Base-by-base conservation (phyloP, 1,140 invertebrate species). In the Calephelis nemesis region DNA sequence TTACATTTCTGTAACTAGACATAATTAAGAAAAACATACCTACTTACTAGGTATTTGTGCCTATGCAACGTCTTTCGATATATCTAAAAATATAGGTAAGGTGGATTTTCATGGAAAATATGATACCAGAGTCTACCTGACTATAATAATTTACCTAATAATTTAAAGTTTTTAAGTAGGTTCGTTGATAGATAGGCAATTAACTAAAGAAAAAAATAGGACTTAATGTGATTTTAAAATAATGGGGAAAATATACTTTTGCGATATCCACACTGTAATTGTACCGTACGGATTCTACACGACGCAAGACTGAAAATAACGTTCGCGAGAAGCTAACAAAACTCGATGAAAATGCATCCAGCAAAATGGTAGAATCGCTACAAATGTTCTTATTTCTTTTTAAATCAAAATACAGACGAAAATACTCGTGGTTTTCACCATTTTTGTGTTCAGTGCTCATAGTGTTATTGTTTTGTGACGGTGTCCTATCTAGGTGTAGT, bases 301-400 rank as follows among this genome's bases (percentile, higher is more conserved):
- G 84, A 89, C 85, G 84, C 82, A 81, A 75, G 79, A 84, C 83
- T 79, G 84, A 82, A 79, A 82, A 79, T 83, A 77, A 83, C 78
- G 83, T 89, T 74, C 81, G 82, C 79, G 77, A 75, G 76, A 81
- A 76, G 73, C 72, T 88, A 88, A 87, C 81, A 88, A 91, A 89
- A 90, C 77, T 89, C 82, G 84, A 88, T 84, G 84, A 92, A 92
- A 91, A 92, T 92, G 90, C 84, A 89, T 86, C 78, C 83, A 90
- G 83, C 89, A 95, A 95, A 93, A 96, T 96, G 95, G 94, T 95
- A 94, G 94, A 95, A 93, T 93, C 94, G 79, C 87, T 95, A 85
- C 95, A 96, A 94, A 96, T 96, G 95, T 96, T 96, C 94, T 94
- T 96, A 93, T 96, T 96, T 92, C 93, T 96, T 86, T 96, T 95